Evolutionary conservation across 2,888 invertebrate species (phyloP), one percentile per base, ranked within the genome.

Genomic region (Microctonus hyperodae): DNA sequence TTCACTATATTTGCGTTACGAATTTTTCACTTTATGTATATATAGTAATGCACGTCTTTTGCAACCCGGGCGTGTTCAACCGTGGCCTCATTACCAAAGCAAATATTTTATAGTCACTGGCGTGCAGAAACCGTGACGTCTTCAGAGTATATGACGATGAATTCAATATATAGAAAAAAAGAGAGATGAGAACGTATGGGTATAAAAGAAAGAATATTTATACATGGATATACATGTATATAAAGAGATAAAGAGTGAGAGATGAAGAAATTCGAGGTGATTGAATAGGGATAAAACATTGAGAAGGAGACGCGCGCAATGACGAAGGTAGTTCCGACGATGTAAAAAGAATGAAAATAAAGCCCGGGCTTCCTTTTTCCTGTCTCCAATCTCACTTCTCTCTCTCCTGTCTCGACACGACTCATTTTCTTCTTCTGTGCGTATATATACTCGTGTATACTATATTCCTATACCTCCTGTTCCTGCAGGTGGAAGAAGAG

Each of bases 21-120:
- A 80, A 77, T 82, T 76, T 74, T 74, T 76, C 74, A 60, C 40
- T 60, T 44, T n/a, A n/a, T n/a, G n/a, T n/a, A n/a, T n/a, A n/a
- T n/a, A 7, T 25, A 16, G 37, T 22, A 33, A 1, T 11, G 25
- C 50, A 28, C 28, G 37, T 28, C 59, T 13, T 20, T 11, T 31
- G 35, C 13, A n/a, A 25, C 35, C 37, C 44, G 53, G 33, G 37
- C 23, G 35, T 53, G 44, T 64, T 57, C 76, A 76, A 74, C 79
- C 78, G 71, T 79, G 78, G 81, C 83, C 82, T 83, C 83, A 83
- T 83, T 83, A 83, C 80, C 78, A 83, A 82, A 83, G 82, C 81
- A 83, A 83, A 83, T 83, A 83, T 83, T 83, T 82, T 80, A 83
- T 81, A 83, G 81, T 80, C 81, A 71, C 77, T 76, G 73, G 44